Evolutionary conservation across 2,888 invertebrate genomes (phyloP).

Genomic region (Eudemis profundana): DNA sequence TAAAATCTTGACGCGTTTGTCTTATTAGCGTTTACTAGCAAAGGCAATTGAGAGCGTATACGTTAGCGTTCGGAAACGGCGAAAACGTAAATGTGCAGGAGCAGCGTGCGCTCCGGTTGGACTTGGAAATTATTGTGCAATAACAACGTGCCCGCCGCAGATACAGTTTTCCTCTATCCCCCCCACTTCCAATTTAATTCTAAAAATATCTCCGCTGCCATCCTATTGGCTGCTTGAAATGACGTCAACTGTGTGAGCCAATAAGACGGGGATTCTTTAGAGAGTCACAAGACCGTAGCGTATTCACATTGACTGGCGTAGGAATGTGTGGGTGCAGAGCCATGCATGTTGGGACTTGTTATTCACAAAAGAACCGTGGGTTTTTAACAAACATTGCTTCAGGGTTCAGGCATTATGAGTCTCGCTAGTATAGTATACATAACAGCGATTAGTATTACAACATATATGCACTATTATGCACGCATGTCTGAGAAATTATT

Average conservation of each 20-base stretch:
- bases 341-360: slow-evolving; percentile 32
- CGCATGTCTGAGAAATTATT: slow-evolving; percentile 1
- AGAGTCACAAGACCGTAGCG: slow-evolving; percentile 73
- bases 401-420: neutral
- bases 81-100: slow-evolving; percentile 36
- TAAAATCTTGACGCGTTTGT: slow-evolving; percentile 24
- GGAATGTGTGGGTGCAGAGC: slow-evolving; percentile 36
- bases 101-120: slow-evolving; percentile 62
- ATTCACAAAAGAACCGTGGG: slow-evolving; percentile 18
- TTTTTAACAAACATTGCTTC: slow-evolving; percentile 8
- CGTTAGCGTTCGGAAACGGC: slow-evolving; percentile 12
- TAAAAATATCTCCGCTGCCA: slow-evolving; percentile 72
- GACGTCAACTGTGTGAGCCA: slow-evolving; percentile 74
- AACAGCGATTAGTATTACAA: neutral
- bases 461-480: too few species aligned
- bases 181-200: slow-evolving; percentile 67
- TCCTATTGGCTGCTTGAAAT: slow-evolving; percentile 67
- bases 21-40: slow-evolving; percentile 17
- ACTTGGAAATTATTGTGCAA: slow-evolving; percentile 79
- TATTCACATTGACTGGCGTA: slow-evolving; percentile 52
- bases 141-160: slow-evolving; percentile 55
- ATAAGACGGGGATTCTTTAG: slow-evolving; percentile 55
- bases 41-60: slow-evolving; percentile 20
- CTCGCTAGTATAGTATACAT: neutral
- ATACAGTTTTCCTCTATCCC: slow-evolving; percentile 77